Evolutionary conservation across 2,888 invertebrate genomes (phyloP).

Genomic region (Hydriomena furcata): DNA sequence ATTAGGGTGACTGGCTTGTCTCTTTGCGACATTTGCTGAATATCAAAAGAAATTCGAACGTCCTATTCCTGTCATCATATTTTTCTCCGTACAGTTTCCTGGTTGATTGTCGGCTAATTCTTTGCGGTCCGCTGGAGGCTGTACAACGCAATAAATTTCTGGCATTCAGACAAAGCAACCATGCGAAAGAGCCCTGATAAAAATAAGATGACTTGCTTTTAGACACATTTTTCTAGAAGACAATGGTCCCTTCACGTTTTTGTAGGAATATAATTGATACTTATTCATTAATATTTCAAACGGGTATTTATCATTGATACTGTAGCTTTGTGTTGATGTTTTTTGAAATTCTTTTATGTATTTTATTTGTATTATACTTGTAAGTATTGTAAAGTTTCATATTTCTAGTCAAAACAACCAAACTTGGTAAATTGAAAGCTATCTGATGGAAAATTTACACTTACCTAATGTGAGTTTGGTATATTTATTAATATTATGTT

Average conservation of each 20-base stretch:
- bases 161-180: conserved; percentile 73
- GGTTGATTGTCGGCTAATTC: conserved; percentile 73
- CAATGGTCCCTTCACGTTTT: conserved; percentile 46
- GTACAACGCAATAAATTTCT: conserved; percentile 79
- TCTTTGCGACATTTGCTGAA: neutral
- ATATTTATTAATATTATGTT: no score
- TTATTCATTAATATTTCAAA: conserved; percentile 23
- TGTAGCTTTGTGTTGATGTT: conserved; percentile 8
- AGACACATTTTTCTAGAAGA: conserved; percentile 72
- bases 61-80: conserved; percentile 11
- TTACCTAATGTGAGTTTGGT: no score
- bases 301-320: no score
- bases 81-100: conserved; percentile 23
- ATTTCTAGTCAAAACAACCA: no score
- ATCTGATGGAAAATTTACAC: no score
- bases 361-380: no score
- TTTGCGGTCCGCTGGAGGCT: conserved; percentile 67
- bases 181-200: conserved; percentile 74
- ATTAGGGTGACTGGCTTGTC: neutral
- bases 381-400: no score
- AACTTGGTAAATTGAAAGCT: no score
- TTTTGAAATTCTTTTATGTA: no score
- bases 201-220: conserved; percentile 71
- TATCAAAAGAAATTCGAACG: conserved; percentile 9
- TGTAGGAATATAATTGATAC: no score